Evolutionary conservation across 2,797 vertebrate genomes (phyloP).

Genomic region (Antrozous pallidus): DNA sequence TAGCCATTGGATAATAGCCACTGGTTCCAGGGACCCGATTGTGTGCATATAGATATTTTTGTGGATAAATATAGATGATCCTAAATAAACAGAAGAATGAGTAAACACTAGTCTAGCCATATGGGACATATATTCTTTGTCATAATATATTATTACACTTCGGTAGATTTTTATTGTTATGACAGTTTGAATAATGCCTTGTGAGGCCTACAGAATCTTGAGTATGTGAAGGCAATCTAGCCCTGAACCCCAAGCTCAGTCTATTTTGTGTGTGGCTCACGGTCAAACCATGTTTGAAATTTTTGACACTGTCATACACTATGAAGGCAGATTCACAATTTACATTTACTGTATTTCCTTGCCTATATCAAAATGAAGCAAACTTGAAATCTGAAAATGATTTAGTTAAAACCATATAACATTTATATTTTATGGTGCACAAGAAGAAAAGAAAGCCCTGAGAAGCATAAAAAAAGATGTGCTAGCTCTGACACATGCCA

Average conservation of each 20-base stretch:
- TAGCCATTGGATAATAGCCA: neutral
- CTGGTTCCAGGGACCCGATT: neutral
- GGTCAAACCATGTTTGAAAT: neutral
- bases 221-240: neutral
- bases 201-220: neutral
- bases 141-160: neutral
- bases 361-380: neutral
- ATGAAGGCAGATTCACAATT: neutral
- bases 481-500: neutral
- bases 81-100: constrained; percentile 30
- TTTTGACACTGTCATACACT: neutral
- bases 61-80: neutral
- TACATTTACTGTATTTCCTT: neutral
- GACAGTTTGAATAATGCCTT: neutral
- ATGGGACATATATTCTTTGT: neutral
- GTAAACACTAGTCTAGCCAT: neutral
- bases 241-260: neutral
- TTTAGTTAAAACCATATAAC: constrained; percentile 48
- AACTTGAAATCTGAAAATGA: neutral
- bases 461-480: neutral
- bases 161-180: neutral
- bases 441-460: neutral
- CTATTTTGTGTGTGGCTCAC: neutral
- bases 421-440: neutral
- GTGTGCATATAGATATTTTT: neutral